Percentiles rank a stretch among this genome's conserved stretches.
These are phyloP conservation scores for Syngnathoides biaculeatus DNA, from an alignment of 2,113 vertebrate genomes.

Conservation along the genomic window DNA sequence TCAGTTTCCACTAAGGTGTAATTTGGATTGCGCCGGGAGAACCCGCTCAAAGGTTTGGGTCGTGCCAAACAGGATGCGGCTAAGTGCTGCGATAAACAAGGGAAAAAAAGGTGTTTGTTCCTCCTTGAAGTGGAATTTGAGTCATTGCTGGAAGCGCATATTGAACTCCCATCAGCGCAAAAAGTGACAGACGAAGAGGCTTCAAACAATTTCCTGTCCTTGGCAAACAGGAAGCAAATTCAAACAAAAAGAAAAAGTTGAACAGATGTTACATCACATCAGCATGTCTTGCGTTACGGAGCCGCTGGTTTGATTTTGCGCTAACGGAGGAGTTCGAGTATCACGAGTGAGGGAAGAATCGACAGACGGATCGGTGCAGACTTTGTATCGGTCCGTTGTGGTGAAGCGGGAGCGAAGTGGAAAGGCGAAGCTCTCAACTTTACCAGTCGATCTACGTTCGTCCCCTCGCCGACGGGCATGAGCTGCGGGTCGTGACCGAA, in stretches of 20 bases:
- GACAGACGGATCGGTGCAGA: too few species aligned
- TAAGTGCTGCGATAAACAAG: neutral
- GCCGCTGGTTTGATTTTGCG: neutral
- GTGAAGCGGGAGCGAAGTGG: too few species aligned
- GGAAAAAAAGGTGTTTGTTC: neutral
- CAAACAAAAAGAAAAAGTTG: neutral
- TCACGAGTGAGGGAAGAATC: too few species aligned
- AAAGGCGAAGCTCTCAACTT: too few species aligned
- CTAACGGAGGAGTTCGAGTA: too few species aligned
- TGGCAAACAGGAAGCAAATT: conserved; percentile 21
- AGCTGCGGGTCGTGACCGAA: too few species aligned
- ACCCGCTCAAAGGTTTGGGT: neutral
- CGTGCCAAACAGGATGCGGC: neutral
- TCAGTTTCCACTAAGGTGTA: neutral
- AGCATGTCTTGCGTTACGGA: neutral
- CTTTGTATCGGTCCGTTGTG: too few species aligned
- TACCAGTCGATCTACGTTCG: too few species aligned
- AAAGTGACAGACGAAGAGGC: neutral
- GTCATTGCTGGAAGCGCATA: neutral
- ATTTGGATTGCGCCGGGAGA: neutral
- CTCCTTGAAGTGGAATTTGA: too few species aligned
- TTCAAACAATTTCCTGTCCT: conserved; percentile 13
- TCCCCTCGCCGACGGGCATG: too few species aligned
- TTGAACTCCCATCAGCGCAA: neutral
- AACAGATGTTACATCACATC: neutral